Percentiles rank a stretch among this genome's conserved stretches.
Evolutionary conservation across 2,113 vertebrate genomes (phyloP).

Genomic region (Cromileptes altivelis): DNA sequence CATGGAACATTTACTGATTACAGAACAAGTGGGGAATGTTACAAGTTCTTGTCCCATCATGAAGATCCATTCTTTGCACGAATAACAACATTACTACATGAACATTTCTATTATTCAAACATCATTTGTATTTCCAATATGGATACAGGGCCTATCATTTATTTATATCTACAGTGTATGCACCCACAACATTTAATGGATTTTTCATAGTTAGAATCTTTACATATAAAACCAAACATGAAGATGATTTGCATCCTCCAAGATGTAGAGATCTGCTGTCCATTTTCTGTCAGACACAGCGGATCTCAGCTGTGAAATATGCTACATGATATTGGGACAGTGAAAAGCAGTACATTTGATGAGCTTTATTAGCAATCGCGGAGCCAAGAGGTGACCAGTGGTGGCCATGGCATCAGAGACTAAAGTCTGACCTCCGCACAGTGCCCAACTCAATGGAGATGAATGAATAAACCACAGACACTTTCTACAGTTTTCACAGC

Average conservation of each 20-base stretch:
- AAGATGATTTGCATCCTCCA: background rate
- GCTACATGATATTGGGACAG: background rate
- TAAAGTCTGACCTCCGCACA: background rate
- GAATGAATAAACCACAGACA: background rate
- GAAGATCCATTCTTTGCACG: background rate
- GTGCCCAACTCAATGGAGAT: background rate
- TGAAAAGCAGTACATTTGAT: background rate
- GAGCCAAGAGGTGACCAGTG: background rate
- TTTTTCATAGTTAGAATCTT: background rate
- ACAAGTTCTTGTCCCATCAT: background rate
- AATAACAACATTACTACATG: too few relatives aligned
- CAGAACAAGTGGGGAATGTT: background rate
- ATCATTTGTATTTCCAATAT: background rate
- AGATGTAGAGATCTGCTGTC: background rate
- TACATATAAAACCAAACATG: background rate
- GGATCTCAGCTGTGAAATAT: background rate
- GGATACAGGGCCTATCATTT: too few relatives aligned
- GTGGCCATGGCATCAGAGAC: background rate
- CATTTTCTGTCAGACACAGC: background rate
- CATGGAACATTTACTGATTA: background rate
- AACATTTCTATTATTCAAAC: background rate
- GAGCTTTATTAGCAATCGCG: background rate
- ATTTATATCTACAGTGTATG: background rate
- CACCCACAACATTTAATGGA: background rate
- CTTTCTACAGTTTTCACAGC: too few relatives aligned